phyloP scores from a whole-genome alignment of 2,888 invertebrate genomes.

The Cinara cedri region DNA sequence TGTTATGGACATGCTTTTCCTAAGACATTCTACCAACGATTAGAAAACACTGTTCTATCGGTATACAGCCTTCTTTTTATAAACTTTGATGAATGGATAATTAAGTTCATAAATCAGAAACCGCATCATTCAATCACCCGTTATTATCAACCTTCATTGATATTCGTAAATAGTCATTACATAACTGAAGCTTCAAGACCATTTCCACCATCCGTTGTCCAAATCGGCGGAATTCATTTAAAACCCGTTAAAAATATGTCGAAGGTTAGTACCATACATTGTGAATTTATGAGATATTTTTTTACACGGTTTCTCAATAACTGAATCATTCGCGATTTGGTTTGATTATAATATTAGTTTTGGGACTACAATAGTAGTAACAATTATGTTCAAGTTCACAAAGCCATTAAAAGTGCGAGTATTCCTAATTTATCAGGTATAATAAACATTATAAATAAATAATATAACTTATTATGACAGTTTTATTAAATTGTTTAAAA shows the following conservation, averaged over 20 bases:
- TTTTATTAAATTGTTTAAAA: too few relatives aligned
- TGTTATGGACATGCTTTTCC: neutral
- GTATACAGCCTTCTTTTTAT: neutral
- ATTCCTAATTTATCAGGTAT: too few relatives aligned
- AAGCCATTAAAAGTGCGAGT: too few relatives aligned
- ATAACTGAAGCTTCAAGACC: conserved; percentile 1
- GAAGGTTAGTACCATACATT: too few relatives aligned
- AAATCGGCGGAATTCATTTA: conserved; percentile 6
- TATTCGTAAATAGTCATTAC: neutral
- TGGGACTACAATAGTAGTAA: too few relatives aligned
- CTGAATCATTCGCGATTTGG: too few relatives aligned
- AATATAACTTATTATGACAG: too few relatives aligned
- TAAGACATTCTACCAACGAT: neutral
- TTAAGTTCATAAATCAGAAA: neutral
- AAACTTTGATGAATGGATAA: neutral
- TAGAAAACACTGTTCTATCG: neutral
- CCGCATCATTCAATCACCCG: neutral
- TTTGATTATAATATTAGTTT: too few relatives aligned
- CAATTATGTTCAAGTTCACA: too few relatives aligned
- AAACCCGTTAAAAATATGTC: neutral
- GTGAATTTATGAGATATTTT: too few relatives aligned
- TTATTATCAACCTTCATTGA: neutral
- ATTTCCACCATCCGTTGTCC: neutral
- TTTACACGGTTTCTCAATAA: too few relatives aligned
- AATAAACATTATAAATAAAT: too few relatives aligned